Evolutionary conservation across 2,888 invertebrate genomes (phyloP), one percentile per base, ranked within the genome.

Genomic region (Eristalis pertinax): DNA sequence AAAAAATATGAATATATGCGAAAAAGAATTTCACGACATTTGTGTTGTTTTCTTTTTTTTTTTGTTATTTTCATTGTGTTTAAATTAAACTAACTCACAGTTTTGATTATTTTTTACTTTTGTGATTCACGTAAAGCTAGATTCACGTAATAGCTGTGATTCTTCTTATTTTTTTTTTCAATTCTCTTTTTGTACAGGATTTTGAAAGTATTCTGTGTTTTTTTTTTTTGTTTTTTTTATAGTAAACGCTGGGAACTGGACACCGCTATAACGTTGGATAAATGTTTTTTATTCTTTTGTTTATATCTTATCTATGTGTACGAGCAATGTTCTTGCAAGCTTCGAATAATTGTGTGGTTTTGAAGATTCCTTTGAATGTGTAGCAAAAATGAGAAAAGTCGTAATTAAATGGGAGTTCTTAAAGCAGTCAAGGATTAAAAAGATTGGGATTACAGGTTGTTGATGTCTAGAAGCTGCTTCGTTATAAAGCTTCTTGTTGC

Each of bases 11-110:
- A n/a, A 69, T 83, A 75, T 56, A 82, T 62, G 15, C 78, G 75
- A 87, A 86, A 84, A 88, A 86, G 69, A 84, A 87, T 84, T 84
- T 80, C 80, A 87, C 83, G 79, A 84, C 80, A 84, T 84, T 84
- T 87, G 73, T 80, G 75, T 79, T 69, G 60, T 60, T 67, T 64
- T 69, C 50, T 67, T 73, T 35, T 41, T 74, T 73, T 68, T 29
- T 72, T 32, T 5, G 4, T 32, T 8, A 5, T 10, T 32, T 32
- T 32, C 32, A 1, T 32, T 58, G 43, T 58, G 58, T 81, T 73
- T 26, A n/a, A 81, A 29, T 78, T 82, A 19, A 79, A 73, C 38
- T 80, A 41, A 79, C 65, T 84, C 84, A 87, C 83, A 4, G 67
- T 32, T 67, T 67, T 26, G 38, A 50, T 35, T 35, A 65, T 65